These are phyloP conservation scores for Stichopus horrens DNA, from an alignment of 53 echinoderm and acorn worm genomes.

Conservation along the genomic window DNA sequence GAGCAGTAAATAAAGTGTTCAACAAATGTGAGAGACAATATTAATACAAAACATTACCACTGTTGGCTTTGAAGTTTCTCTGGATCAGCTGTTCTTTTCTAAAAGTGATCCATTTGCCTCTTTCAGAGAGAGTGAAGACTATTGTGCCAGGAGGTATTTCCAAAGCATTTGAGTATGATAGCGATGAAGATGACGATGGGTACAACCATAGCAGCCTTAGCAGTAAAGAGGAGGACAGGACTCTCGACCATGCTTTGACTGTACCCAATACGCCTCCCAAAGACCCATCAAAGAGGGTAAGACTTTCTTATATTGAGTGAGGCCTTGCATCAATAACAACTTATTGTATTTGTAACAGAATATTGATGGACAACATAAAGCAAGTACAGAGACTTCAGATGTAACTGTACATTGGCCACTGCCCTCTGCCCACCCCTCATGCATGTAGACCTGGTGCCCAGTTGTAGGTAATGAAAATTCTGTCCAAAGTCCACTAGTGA, in stretches of 20 bases:
- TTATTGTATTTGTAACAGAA: too few species aligned
- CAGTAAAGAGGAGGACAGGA: slow-evolving; percentile 7
- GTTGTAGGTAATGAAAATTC: too few species aligned
- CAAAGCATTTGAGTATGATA: slow-evolving; percentile 70
- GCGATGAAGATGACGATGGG: slow-evolving; percentile 75
- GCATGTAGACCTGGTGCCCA: too few species aligned
- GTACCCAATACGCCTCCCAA: slow-evolving; percentile 59
- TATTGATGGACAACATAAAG: too few species aligned
- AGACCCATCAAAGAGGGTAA: slow-evolving; percentile 12
- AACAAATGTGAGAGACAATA: too few species aligned
- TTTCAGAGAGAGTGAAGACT: slow-evolving; percentile 41
- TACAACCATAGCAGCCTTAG: slow-evolving; percentile 48
- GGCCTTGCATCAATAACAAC: background rate
- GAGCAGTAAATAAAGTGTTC: too few species aligned
- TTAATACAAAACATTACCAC: too few species aligned
- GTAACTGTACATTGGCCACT: too few species aligned
- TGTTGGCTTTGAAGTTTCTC: too few species aligned
- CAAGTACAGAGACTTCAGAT: too few species aligned
- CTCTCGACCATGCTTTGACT: slow-evolving; percentile 27
- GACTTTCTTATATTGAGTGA: background rate
- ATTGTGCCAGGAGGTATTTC: slow-evolving; percentile 76
- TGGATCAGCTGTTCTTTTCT: background rate
- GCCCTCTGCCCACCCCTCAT: too few species aligned
- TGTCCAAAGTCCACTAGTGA: too few species aligned
- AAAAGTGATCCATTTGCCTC: background rate